These are phyloP conservation scores for Ailuropoda melanoleuca DNA, from an alignment of 2,113 vertebrate species.

Conservation along the genomic window DNA sequence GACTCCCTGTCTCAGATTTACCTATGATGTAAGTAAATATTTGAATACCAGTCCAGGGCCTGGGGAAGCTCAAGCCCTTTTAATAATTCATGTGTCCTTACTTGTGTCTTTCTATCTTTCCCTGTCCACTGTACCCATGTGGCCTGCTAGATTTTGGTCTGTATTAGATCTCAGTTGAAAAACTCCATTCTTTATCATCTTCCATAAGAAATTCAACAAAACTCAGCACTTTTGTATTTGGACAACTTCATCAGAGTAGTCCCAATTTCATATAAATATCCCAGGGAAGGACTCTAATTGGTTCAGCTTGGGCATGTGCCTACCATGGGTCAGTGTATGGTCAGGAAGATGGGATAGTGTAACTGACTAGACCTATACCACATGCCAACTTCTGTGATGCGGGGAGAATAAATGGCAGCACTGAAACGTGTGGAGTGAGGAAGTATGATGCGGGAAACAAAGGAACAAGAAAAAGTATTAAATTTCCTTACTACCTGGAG, in stretches of 20 bases:
- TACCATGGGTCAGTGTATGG: not conserved
- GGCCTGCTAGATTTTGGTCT: not conserved
- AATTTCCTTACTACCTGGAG: not conserved
- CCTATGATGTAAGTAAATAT: not conserved
- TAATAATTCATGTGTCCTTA: not conserved
- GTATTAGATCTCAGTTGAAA: not conserved
- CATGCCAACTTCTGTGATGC: not conserved
- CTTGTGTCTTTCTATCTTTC: not conserved
- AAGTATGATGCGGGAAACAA: not conserved
- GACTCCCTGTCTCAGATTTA: not conserved
- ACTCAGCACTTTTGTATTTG: not conserved
- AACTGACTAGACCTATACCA: not conserved
- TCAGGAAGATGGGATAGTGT: not conserved
- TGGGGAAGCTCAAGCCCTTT: not conserved
- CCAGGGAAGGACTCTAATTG: not conserved
- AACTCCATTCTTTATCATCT: not conserved
- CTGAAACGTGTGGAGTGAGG: not conserved
- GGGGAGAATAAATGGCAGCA: not conserved
- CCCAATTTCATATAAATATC: not conserved
- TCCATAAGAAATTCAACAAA: not conserved
- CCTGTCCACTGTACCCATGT: not conserved
- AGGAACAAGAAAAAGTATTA: not conserved
- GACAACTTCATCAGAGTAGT: not conserved
- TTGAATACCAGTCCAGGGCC: not conserved
- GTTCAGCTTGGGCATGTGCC: not conserved